phyloP scores from a whole-genome alignment of 2,797 vertebrate genomes.

The Tokudaia muenninki region DNA sequence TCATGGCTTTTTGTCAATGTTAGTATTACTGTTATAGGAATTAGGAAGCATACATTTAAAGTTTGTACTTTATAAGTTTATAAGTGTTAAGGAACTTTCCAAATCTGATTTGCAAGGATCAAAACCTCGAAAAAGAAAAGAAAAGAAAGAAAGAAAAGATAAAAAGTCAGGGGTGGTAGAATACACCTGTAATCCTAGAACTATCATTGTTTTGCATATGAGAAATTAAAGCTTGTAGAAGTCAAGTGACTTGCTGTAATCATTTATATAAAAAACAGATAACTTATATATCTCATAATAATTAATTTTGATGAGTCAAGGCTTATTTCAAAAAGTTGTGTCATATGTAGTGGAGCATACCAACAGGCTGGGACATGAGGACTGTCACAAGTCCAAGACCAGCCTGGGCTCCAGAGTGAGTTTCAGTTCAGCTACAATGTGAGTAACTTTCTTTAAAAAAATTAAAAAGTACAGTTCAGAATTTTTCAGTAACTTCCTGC shows the following conservation, averaged over 20 bases:
- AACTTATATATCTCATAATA: conserved; percentile 26
- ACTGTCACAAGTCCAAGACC: not conserved
- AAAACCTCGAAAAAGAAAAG: too few species aligned
- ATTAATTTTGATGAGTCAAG: conserved; percentile 56
- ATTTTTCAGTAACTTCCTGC: not conserved
- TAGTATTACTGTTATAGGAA: too few species aligned
- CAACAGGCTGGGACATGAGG: not conserved
- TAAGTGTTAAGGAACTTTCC: too few species aligned
- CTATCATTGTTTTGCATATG: conserved; percentile 13
- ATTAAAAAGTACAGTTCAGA: not conserved
- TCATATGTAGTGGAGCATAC: too few species aligned
- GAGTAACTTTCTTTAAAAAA: not conserved
- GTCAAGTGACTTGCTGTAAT: conserved; percentile 20
- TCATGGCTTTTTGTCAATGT: not conserved
- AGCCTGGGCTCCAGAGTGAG: not conserved
- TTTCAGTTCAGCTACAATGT: not conserved
- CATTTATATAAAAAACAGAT: conserved; percentile 54
- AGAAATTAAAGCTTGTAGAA: conserved; percentile 21
- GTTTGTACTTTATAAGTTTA: too few species aligned
- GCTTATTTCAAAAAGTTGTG: not conserved
- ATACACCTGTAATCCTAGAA: too few species aligned
- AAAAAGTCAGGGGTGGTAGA: too few species aligned
- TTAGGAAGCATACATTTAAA: too few species aligned
- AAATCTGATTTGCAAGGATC: too few species aligned
- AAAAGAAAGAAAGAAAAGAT: too few species aligned